phyloP scores from a whole-genome alignment of 2,113 vertebrate species.

The Pyrgilauda ruficollis region DNA sequence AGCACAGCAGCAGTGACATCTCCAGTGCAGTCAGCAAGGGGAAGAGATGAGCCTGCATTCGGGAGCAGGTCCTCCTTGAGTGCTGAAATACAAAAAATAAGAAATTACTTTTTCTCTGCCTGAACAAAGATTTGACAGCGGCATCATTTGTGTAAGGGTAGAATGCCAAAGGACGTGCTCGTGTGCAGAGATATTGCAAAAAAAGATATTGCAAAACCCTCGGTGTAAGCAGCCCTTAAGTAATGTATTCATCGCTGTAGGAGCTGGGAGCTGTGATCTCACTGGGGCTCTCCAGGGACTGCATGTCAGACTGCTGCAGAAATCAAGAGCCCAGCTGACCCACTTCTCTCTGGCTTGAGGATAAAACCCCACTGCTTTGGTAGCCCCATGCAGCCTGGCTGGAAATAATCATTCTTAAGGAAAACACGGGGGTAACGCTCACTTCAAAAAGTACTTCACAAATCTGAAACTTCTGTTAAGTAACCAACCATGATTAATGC shows the following conservation, averaged over 20 bases:
- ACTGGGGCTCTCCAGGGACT: background rate
- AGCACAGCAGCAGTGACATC: background rate
- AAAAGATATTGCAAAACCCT: background rate
- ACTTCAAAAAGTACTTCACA: constrained; percentile 4
- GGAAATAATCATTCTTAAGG: background rate
- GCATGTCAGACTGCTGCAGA: background rate
- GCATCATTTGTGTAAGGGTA: background rate
- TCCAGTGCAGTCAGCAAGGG: background rate
- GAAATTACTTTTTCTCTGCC: background rate
- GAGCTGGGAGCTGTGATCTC: background rate
- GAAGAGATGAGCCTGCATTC: background rate
- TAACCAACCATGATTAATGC: background rate
- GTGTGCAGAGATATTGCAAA: background rate
- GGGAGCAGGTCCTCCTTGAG: background rate
- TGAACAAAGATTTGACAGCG: background rate
- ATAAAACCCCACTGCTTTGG: background rate
- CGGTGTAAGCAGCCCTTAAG: background rate
- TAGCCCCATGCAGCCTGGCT: background rate
- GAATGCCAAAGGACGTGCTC: background rate
- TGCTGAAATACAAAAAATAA: background rate
- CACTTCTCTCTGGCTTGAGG: constrained; percentile 10
- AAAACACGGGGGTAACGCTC: background rate
- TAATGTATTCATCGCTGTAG: background rate
- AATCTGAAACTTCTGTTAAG: background rate
- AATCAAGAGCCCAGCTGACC: constrained; percentile 4